phyloP scores from a whole-genome alignment of 1,140 invertebrate genomes.

The Caenorhabditis remanei region DNA sequence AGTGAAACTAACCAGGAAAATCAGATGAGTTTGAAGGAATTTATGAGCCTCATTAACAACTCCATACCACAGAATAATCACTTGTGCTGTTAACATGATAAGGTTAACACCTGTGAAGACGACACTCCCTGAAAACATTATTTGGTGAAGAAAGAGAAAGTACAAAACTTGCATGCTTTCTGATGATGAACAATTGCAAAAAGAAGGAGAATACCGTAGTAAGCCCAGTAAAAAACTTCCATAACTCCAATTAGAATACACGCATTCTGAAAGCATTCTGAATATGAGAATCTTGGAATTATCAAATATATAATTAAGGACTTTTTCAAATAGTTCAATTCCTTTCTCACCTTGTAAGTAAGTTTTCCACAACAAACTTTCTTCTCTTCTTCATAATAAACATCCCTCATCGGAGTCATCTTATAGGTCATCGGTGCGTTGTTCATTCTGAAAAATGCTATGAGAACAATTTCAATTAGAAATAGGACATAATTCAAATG shows the following conservation, averaged over 20 bases:
- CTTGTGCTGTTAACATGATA: slow-evolving; percentile 54
- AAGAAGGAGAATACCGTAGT: slow-evolving; percentile 51
- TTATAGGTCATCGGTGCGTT: slow-evolving; percentile 26
- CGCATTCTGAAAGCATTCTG: slow-evolving; percentile 12
- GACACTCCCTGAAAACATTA: slow-evolving; percentile 67
- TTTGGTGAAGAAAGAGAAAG: neutral
- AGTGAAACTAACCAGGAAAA: slow-evolving; percentile 49
- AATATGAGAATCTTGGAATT: neutral
- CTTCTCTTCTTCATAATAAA: slow-evolving; percentile 56
- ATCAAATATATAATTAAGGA: neutral
- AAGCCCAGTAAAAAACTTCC: slow-evolving; percentile 56
- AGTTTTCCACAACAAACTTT: slow-evolving; percentile 51
- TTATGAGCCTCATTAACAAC: slow-evolving; percentile 40
- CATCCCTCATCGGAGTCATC: slow-evolving; percentile 42
- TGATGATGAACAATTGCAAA: slow-evolving; percentile 59
- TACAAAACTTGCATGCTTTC: slow-evolving; percentile 50
- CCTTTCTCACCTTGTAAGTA: slow-evolving; percentile 42
- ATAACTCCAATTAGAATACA: slow-evolving; percentile 53
- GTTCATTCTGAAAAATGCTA: slow-evolving; percentile 27
- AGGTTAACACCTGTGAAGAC: slow-evolving; percentile 54
- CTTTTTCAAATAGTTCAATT: no score
- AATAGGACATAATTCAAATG: neutral
- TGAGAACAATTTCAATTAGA: neutral
- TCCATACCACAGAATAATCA: slow-evolving; percentile 36
- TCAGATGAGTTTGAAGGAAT: slow-evolving; percentile 49